Percentiles rank a stretch among this genome's conserved stretches.
phyloP scores from a whole-genome alignment of 2,888 invertebrate genomes.

The Napeogenes sylphis region DNA sequence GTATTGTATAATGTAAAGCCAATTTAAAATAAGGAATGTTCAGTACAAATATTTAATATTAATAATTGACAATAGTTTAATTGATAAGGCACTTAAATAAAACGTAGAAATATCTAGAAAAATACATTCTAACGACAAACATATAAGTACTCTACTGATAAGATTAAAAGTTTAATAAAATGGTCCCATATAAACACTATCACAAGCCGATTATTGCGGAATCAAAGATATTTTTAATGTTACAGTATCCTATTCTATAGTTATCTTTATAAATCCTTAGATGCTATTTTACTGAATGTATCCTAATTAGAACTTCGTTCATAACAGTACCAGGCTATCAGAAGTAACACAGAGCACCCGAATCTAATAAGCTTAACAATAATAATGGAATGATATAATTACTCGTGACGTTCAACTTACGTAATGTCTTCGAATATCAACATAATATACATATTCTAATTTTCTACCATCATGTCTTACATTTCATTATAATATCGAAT shows the following conservation, averaged over 20 bases:
- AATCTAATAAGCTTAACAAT: constrained; percentile 1
- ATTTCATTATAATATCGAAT: neutral
- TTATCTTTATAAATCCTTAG: neutral
- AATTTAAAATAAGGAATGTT: constrained; percentile 68
- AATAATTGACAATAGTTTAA: constrained; percentile 63
- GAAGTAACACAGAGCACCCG: constrained; percentile 10
- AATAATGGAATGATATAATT: constrained; percentile 18
- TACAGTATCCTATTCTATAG: neutral
- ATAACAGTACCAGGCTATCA: constrained; percentile 4
- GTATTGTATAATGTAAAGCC: constrained; percentile 47
- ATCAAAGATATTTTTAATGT: too few species aligned
- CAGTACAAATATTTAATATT: constrained; percentile 53
- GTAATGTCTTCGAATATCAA: neutral
- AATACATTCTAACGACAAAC: neutral
- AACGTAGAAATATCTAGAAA: constrained; percentile 40
- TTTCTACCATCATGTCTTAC: neutral
- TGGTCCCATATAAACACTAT: constrained; percentile 11
- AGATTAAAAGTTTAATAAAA: constrained; percentile 1
- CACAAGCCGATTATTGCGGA: constrained; percentile 17
- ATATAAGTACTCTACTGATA: constrained; percentile 13
- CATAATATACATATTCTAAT: neutral
- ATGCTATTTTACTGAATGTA: neutral
- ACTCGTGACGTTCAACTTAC: neutral
- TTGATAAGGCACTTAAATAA: constrained; percentile 47
- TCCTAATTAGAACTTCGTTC: constrained; percentile 18